These are phyloP conservation scores for Tetragonisca angustula DNA, from an alignment of 2,888 invertebrate genomes.

Conservation along the genomic window DNA sequence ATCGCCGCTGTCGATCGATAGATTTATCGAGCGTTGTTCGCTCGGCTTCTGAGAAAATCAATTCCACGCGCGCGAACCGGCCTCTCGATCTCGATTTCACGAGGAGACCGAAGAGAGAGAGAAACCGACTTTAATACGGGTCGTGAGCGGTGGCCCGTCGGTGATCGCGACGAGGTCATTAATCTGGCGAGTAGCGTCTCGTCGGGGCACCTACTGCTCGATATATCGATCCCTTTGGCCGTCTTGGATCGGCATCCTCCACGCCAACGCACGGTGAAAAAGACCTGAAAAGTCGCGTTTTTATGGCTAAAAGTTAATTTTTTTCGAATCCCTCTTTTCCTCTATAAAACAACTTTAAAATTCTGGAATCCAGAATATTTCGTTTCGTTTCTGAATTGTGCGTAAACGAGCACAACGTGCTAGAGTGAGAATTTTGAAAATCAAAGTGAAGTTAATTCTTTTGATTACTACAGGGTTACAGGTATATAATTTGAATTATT, in stretches of 20 bases:
- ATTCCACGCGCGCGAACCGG: constrained; percentile 74
- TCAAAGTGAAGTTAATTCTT: too few species aligned
- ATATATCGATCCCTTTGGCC: constrained; percentile 66
- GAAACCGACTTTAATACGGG: constrained; percentile 69
- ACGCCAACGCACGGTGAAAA: too few species aligned
- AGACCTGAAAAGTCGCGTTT: too few species aligned
- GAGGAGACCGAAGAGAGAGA: constrained; percentile 22
- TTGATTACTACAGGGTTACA: too few species aligned
- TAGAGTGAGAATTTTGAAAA: too few species aligned
- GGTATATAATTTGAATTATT: too few species aligned
- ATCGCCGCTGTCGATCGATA: constrained; percentile 48
- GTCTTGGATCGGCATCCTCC: constrained; percentile 6
- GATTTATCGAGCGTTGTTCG: constrained; percentile 49
- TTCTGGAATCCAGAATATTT: too few species aligned
- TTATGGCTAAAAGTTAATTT: too few species aligned
- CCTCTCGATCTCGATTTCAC: constrained; percentile 73
- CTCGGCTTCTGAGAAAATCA: constrained; percentile 71
- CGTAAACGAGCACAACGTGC: too few species aligned
- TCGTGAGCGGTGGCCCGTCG: constrained; percentile 66
- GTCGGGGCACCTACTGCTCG: constrained; percentile 56
- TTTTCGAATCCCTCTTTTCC: too few species aligned
- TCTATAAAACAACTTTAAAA: too few species aligned
- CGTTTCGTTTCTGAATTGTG: too few species aligned
- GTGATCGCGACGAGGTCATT: constrained; percentile 71
- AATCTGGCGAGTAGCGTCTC: constrained; percentile 69